Evolutionary conservation across 2,797 vertebrate species (phyloP).

Genomic region (Cichlasoma orientale): DNA sequence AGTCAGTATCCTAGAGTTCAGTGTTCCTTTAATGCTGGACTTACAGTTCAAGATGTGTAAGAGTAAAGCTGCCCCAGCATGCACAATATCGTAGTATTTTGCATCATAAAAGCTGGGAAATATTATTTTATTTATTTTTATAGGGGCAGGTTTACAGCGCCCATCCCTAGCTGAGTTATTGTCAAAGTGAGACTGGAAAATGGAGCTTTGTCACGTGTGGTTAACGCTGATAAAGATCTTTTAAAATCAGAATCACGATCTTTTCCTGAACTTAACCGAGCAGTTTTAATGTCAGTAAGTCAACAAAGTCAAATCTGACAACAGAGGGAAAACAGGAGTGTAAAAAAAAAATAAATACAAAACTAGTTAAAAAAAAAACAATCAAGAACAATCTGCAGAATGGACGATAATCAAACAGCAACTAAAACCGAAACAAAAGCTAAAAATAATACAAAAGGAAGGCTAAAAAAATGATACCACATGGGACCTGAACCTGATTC

Average conservation of each 20-base stretch:
- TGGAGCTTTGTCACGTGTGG: neutral
- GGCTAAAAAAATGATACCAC: neutral
- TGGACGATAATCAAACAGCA: neutral
- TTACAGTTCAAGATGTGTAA: neutral
- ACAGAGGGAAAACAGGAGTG: neutral
- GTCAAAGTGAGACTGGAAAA: neutral
- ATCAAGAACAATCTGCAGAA: too few relatives aligned
- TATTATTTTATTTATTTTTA: neutral
- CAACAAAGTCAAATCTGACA: neutral
- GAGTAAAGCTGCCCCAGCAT: neutral
- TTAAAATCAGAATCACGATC: neutral
- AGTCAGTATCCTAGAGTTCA: neutral
- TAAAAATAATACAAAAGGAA: neutral
- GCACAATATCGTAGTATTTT: neutral
- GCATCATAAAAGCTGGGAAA: neutral
- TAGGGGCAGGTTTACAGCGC: neutral
- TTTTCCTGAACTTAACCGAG: neutral
- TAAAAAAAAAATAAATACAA: neutral
- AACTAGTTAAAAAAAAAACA: too few relatives aligned
- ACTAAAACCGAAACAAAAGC: neutral
- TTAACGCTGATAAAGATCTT: neutral
- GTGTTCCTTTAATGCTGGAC: neutral
- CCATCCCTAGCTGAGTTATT: neutral
- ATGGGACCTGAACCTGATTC: too few relatives aligned
- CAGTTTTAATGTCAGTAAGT: neutral